Evolutionary conservation across 1,140 invertebrate species (phyloP).

Genomic region (Dendrolimus kikuchii): DNA sequence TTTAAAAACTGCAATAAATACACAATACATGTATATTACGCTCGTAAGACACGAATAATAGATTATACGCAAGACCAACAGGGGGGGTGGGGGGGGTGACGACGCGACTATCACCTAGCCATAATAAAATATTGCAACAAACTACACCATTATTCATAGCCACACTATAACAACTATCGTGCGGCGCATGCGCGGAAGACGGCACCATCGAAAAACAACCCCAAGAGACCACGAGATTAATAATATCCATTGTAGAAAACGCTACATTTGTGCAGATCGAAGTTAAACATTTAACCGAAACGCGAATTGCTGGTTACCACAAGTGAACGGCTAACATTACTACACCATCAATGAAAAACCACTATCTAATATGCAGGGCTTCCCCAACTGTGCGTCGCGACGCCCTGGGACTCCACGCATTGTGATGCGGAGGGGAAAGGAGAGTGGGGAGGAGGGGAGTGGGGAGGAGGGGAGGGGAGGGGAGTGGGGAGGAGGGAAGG

Average conservation of each 20-base stretch:
- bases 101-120: slow-evolving; percentile 38
- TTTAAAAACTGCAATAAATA: slow-evolving; percentile 32
- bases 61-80: slow-evolving; percentile 25
- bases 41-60: no score
- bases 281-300: slow-evolving; percentile 18
- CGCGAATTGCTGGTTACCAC: slow-evolving; percentile 1
- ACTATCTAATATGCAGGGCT: no score
- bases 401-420: no score
- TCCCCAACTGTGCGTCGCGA: no score
- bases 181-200: slow-evolving; percentile 28
- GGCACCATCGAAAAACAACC: slow-evolving; percentile 12
- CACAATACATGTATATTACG: slow-evolving; percentile 24
- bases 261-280: slow-evolving; percentile 48
- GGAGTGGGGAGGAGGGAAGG: no score
- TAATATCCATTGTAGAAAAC: slow-evolving; percentile 22
- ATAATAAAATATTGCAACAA: slow-evolving; percentile 42
- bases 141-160: slow-evolving; percentile 39
- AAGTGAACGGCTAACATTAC: not conserved
- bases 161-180: slow-evolving; percentile 20
- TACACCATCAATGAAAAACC: not conserved
- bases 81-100: slow-evolving; percentile 16
- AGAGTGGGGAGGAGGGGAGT: no score
- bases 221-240: slow-evolving; percentile 20
- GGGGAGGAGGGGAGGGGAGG: no score
- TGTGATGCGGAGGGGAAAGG: no score